A percentile compares a stretch with the other conserved stretches of the same genome.
Conservation (phyloP, 2,797 vertebrate genomes). For the Urocyon cinereoargenteus region DNA sequence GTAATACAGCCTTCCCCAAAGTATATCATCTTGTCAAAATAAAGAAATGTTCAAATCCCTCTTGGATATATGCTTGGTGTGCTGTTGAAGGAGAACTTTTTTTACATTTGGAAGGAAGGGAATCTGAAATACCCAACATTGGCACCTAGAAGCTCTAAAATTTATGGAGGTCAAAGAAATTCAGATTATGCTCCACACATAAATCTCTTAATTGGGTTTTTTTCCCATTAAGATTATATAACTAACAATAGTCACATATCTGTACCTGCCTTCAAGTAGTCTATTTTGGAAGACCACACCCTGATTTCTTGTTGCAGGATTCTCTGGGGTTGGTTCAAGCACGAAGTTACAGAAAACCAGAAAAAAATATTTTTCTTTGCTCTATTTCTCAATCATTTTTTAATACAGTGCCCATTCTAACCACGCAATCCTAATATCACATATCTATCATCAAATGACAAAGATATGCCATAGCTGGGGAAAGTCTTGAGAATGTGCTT, state of each 20-base stretch:
- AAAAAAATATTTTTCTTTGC: neutral
- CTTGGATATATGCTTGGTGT: slow-evolving; percentile 29
- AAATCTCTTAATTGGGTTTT: neutral
- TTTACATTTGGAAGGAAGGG: neutral
- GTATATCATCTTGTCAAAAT: slow-evolving; percentile 45
- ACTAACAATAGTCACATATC: neutral
- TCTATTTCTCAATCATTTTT: slow-evolving; percentile 6
- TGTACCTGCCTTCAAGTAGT: neutral
- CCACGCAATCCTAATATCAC: neutral
- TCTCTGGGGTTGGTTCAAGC: neutral
- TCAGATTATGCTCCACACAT: too few relatives aligned
- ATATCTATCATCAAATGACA: neutral
- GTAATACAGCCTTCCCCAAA: neutral
- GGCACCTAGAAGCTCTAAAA: neutral
- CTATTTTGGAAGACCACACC: neutral
- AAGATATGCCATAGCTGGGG: neutral
- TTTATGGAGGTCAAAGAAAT: neutral
- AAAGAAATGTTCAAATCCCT: slow-evolving; percentile 24
- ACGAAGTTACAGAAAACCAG: neutral
- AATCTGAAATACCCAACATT: slow-evolving; percentile 9
- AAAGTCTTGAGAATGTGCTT: neutral
- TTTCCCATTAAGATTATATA: neutral
- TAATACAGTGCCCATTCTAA: neutral
- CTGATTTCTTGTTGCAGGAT: neutral
- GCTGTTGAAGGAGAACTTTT: neutral